Conservation (phyloP, 2,888 invertebrate genomes). For the Orchesella flavescens region DNA sequence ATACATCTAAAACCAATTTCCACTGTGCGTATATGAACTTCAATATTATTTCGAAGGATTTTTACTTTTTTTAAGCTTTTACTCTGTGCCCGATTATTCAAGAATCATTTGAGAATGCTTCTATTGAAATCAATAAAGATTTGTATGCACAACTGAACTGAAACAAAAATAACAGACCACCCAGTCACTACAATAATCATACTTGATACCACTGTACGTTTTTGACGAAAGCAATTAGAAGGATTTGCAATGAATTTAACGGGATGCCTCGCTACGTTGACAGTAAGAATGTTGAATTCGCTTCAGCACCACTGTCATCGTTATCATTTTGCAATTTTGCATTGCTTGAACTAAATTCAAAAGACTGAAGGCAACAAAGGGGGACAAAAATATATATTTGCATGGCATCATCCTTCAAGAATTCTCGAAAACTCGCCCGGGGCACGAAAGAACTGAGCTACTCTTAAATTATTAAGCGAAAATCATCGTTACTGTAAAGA, state of each 20-base stretch:
- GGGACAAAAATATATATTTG: constrained; percentile 17
- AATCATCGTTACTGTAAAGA: constrained; percentile 10
- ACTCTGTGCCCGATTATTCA: too few relatives aligned
- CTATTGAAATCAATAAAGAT: not conserved
- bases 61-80: too few relatives aligned
- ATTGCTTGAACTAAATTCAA: not conserved
- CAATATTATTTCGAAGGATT: too few relatives aligned
- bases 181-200: not conserved
- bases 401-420: constrained; percentile 19
- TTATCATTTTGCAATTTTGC: constrained; percentile 8
- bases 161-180: constrained; percentile 19
- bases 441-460: not conserved
- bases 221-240: constrained; percentile 35
- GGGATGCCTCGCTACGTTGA: constrained; percentile 21
- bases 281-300: constrained; percentile 22
- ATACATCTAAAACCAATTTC: too few relatives aligned
- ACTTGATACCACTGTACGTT: not conserved
- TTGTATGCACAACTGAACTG: too few relatives aligned
- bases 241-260: constrained; percentile 23
- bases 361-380: not conserved
- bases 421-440: constrained; percentile 17
- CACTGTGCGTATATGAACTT: too few relatives aligned
- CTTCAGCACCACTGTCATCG: constrained; percentile 8
- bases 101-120: constrained; percentile 4
- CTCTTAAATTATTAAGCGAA: constrained; percentile 20